Evolutionary conservation across 2,797 vertebrate species (phyloP).

Genomic region (Knipowitschia caucasica): DNA sequence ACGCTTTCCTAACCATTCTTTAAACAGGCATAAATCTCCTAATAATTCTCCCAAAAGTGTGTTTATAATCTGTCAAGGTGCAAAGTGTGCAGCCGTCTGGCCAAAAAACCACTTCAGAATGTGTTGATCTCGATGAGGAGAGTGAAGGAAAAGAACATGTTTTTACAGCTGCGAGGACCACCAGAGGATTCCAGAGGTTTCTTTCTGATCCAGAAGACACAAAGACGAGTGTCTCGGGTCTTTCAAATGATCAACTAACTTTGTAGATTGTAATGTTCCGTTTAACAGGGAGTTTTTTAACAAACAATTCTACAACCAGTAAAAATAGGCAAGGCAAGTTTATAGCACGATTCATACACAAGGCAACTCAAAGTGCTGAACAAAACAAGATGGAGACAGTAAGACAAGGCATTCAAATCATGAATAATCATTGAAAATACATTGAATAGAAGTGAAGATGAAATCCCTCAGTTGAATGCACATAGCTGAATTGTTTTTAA

Average conservation of each 20-base stretch:
- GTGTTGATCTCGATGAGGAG: background rate
- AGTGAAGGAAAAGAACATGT: background rate
- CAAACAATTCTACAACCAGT: too few relatives aligned
- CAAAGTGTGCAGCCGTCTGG: background rate
- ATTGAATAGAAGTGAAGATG: too few relatives aligned
- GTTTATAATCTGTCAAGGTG: background rate
- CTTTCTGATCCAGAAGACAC: background rate
- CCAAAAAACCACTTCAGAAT: background rate
- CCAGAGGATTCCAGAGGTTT: background rate
- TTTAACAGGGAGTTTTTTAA: too few relatives aligned
- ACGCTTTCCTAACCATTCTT: background rate
- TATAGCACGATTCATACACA: too few relatives aligned
- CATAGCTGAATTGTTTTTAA: too few relatives aligned
- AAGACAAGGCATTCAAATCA: too few relatives aligned
- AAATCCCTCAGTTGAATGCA: too few relatives aligned
- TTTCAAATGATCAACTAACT: background rate
- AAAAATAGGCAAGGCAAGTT: too few relatives aligned
- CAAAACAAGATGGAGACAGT: too few relatives aligned
- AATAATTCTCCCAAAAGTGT: background rate
- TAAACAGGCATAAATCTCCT: background rate
- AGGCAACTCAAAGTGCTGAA: too few relatives aligned
- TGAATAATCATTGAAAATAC: too few relatives aligned
- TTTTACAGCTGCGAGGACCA: conserved; percentile 5
- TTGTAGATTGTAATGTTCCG: background rate
- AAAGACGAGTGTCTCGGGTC: background rate